Base-by-base conservation (phyloP, 2,888 invertebrate species). In the Drosophila engyochracea region DNA sequence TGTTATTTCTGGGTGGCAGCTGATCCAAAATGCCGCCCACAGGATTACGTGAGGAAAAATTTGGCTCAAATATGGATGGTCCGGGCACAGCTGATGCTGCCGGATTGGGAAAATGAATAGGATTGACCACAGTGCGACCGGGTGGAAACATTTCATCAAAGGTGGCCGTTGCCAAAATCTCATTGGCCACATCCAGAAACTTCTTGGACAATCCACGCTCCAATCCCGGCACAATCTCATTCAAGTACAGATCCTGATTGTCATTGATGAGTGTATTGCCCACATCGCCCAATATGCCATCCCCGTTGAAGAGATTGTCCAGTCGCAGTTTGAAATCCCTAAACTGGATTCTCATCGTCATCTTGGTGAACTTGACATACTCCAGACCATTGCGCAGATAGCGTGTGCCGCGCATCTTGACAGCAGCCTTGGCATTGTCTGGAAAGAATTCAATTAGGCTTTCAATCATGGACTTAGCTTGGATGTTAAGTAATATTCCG, bases 131-230 rank as follows among this genome's bases (percentile, higher is more conserved):
- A 33, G 86, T 86, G 33, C 82, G 82, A 12, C 84, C 76, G 0
- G 86, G 80, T n/a, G 93, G 93, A 76, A 93, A 94, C 93, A 93
- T 93, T 88, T 93, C 93, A 81, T 93, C 93, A 47, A 89, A 93
- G 6, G 93, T 93, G 0, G 93, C 92, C 9, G 91, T 91, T 25
- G 84, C 84, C 62, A 93, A 78, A 44, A 93, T 92, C 61, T 92
- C 87, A 82, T 93, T 93, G 7, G 93, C 93, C 39, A 93, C 93
- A 68, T 91, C 91, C 3, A 93, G 66, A 65, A 93, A 94, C 70
- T 93, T 93, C 60, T 92, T 88, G 6, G 93, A 92, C 28, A 93
- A 72, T 6, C 92, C 92, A 35, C 90, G 91, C 74, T 93, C 93
- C 57, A 93, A 79, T 4, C 94, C 93, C 0, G 93, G 93, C 61